Base-by-base conservation (phyloP, 2,797 vertebrate species). In the Pipistrellus nathusii region DNA sequence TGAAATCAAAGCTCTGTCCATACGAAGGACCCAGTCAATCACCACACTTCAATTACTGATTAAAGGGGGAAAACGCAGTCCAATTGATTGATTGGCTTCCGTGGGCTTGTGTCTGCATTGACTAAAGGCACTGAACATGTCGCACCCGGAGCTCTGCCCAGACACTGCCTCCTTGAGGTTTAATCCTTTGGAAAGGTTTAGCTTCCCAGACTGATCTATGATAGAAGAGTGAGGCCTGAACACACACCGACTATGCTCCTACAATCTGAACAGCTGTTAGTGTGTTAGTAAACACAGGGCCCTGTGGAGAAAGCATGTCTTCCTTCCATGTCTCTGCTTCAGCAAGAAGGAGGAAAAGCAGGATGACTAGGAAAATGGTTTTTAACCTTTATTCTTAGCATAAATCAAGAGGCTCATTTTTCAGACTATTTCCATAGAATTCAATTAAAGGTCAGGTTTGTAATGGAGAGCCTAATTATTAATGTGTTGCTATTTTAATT, bases 401-500 rank as follows among this genome's bases (percentile, higher is more conserved):
- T 98, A 98, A 98, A 98, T 98, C 98, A 98, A 95, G 95, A 97
- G 97, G 96, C 95, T 98, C 98, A 98, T 98, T 98, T 98, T 98
- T 98, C 98, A 98, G 91, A 96, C 96, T 98, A 88, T 98, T 98
- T 98, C 98, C 98, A 98, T 97, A 98, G 98, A 98, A 98, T 98
- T 98, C 98, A 98, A 98, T 98, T 98, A 98, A 98, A 98, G 98
- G 98, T 98, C 98, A 98, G 97, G 97, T 98, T 98, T 98, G 97
- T 98, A 98, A 98, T 98, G 96, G 97, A 90, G 96, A 97, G 96
- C 93, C 98, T 98, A 98, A 98, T 98, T 98, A 98, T 98, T 98
- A 98, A 98, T 98, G 98, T 97, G 98, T 98, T 98, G 97, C 95
- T 94, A 97, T 98, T 98, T 98, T 94, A 98, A 98, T 98, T 98